These are phyloP conservation scores for Loriculus beryllinus DNA, from an alignment of 2,797 vertebrate species.

Conservation along the genomic window DNA sequence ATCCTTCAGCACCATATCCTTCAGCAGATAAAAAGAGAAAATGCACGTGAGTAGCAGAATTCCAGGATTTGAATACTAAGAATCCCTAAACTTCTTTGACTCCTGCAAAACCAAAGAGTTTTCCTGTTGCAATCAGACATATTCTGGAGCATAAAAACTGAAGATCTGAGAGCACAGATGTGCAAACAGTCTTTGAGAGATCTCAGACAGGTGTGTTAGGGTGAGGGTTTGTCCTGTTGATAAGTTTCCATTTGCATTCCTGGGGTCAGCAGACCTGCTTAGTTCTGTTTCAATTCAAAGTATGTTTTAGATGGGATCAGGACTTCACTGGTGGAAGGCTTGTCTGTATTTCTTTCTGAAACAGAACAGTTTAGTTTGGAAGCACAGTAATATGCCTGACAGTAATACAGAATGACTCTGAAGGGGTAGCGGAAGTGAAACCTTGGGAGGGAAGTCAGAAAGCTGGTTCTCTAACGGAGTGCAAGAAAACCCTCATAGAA, in stretches of 20 bases:
- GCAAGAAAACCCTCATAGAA: not conserved
- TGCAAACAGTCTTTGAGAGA: not conserved
- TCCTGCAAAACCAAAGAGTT: not conserved
- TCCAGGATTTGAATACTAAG: not conserved
- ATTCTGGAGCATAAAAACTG: not conserved
- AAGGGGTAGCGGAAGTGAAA: not conserved
- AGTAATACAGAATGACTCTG: not conserved
- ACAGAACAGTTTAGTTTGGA: not conserved
- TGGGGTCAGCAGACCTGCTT: not conserved
- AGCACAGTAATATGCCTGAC: not conserved
- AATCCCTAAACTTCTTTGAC: not conserved
- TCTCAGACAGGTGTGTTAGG: not conserved
- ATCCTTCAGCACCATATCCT: not conserved
- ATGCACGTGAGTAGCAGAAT: not conserved
- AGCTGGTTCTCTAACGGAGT: not conserved
- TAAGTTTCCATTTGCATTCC: not conserved
- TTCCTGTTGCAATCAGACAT: not conserved
- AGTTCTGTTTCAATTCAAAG: not conserved
- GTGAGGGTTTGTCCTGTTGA: not conserved
- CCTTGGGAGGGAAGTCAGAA: not conserved
- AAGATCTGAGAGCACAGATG: not conserved
- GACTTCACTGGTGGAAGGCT: not conserved
- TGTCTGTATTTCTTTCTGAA: not conserved
- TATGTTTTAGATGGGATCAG: not conserved
- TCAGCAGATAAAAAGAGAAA: not conserved